These are phyloP conservation scores for Cydia amplana DNA, from an alignment of 1,140 invertebrate species.

Conservation along the genomic window DNA sequence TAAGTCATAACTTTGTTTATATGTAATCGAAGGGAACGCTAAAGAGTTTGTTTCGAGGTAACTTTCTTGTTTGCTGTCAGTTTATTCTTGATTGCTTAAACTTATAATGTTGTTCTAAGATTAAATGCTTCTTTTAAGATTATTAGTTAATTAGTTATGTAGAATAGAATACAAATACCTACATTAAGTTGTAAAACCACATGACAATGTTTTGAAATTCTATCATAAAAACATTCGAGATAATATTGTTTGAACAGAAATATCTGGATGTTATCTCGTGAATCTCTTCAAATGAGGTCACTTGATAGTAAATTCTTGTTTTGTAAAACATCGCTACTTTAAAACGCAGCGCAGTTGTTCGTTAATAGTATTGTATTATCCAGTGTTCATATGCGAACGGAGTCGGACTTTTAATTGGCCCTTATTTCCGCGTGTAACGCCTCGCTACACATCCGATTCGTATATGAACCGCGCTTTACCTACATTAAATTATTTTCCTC, in stretches of 20 bases:
- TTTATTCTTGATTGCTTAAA: background rate
- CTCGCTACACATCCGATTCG: constrained; percentile 30
- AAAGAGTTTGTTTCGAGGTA: background rate
- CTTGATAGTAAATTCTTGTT: constrained; percentile 7
- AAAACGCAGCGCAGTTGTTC: constrained; percentile 11
- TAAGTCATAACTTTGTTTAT: constrained; percentile 38
- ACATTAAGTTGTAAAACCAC: background rate
- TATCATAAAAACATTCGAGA: constrained; percentile 15
- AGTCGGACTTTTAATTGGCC: constrained; percentile 31
- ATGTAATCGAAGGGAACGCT: background rate
- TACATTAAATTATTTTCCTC: constrained; percentile 24
- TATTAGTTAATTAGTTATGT: background rate
- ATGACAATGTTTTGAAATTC: constrained; percentile 23
- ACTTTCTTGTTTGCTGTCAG: background rate
- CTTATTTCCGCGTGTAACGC: constrained; percentile 23
- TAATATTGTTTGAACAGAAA: constrained; percentile 24
- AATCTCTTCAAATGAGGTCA: constrained; percentile 27
- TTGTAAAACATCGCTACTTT: constrained; percentile 9
- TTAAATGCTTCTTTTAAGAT: background rate
- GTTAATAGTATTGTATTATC: constrained; percentile 20
- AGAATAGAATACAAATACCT: background rate
- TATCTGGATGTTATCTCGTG: constrained; percentile 18
- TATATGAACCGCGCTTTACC: constrained; percentile 21
- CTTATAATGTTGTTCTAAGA: background rate
- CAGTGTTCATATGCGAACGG: constrained; percentile 17